Conservation (phyloP, 2,113 vertebrate species). For the Neogobius melanostomus region DNA sequence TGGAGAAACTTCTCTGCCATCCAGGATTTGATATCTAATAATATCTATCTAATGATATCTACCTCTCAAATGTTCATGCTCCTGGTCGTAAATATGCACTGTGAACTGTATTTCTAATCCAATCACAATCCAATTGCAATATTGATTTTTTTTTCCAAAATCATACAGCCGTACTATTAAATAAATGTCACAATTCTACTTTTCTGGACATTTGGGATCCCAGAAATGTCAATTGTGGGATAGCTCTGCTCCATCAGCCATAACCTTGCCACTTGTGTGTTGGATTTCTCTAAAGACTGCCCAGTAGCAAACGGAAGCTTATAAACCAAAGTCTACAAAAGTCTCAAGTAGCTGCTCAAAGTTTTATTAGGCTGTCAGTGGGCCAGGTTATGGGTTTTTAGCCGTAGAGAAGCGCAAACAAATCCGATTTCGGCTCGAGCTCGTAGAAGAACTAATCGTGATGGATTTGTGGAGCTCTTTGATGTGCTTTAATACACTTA, state of each 20-base stretch:
- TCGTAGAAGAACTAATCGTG: conserved; percentile 33
- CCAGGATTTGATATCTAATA: no score
- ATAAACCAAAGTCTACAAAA: conserved; percentile 21
- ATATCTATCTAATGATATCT: no score
- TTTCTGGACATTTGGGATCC: no score
- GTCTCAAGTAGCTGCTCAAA: conserved; percentile 12
- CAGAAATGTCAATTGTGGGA: neutral
- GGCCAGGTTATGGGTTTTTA: conserved; percentile 37
- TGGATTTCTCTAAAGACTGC: conserved; percentile 6
- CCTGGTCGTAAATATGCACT: no score
- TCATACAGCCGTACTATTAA: no score
- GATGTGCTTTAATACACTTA: conserved; percentile 54
- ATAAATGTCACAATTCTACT: no score
- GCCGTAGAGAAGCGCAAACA: conserved; percentile 42
- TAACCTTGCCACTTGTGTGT: conserved; percentile 1
- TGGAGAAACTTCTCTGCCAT: no score
- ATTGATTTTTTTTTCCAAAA: no score
- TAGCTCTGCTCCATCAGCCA: neutral
- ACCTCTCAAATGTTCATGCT: no score
- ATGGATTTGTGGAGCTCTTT: conserved; percentile 55
- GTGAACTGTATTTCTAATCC: no score
- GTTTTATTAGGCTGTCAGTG: conserved; percentile 29
- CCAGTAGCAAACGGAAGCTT: neutral
- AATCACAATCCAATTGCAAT: no score
- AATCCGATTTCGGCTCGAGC: conserved; percentile 43